phyloP scores from a whole-genome alignment of 2,797 vertebrate genomes.

The Darevskia mixta region DNA sequence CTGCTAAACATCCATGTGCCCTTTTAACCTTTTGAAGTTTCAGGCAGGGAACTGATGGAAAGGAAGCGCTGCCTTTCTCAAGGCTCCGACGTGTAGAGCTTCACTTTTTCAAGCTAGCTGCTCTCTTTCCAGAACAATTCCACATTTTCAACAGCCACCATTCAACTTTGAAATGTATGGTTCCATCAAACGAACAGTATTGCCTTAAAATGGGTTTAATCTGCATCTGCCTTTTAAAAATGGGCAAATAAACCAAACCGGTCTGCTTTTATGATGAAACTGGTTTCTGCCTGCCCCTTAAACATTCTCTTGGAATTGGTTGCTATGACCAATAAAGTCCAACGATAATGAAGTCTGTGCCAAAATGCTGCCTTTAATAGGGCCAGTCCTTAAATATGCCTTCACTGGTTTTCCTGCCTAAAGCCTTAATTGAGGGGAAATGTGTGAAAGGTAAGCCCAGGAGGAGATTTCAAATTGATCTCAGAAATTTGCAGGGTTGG shows the following conservation, averaged over 20 bases:
- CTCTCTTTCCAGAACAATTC: background rate
- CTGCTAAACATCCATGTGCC: background rate
- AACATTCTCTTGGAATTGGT: background rate
- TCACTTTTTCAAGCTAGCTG: background rate
- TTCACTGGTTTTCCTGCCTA: constrained; percentile 26
- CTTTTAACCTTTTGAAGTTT: background rate
- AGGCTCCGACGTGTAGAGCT: background rate
- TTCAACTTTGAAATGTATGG: accelerated
- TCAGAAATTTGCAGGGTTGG: background rate
- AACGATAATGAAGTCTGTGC: background rate
- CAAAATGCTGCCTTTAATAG: background rate
- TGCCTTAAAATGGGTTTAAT: constrained; percentile 19
- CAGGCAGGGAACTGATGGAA: background rate
- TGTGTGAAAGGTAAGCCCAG: accelerated
- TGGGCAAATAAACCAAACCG: background rate
- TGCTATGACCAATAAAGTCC: background rate
- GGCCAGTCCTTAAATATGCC: background rate
- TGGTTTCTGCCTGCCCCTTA: constrained; percentile 25
- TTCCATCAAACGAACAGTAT: constrained; percentile 14
- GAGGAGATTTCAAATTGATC: accelerated
- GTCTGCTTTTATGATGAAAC: background rate
- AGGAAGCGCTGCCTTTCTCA: background rate
- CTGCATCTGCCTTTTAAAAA: background rate
- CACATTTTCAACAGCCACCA: background rate
- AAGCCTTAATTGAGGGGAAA: background rate